phyloP scores from a whole-genome alignment of 2,113 vertebrate species.

The Leptobrachium ailaonicum region DNA sequence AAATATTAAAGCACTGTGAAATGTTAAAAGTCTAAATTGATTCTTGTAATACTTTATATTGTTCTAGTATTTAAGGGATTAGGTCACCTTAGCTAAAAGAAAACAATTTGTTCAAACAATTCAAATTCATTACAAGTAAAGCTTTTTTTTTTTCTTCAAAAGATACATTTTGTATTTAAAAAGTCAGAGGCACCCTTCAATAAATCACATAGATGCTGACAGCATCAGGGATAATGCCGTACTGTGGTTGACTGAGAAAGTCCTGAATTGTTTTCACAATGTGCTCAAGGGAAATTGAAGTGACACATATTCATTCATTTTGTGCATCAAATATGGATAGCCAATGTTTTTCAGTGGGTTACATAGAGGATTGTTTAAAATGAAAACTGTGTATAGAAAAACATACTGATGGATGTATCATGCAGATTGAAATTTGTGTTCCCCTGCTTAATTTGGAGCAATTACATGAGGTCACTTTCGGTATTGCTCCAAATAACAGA shows the following conservation, averaged over 20 bases:
- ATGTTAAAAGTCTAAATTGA: not conserved
- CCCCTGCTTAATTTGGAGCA: not conserved
- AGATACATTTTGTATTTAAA: slow-evolving; percentile 20
- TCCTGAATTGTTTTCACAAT: slow-evolving; percentile 11
- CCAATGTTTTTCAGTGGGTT: not conserved
- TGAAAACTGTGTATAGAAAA: not conserved
- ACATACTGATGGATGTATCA: not conserved
- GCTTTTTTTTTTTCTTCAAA: not conserved
- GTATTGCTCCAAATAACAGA: not conserved
- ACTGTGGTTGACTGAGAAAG: slow-evolving; percentile 22
- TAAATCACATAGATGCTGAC: slow-evolving; percentile 15
- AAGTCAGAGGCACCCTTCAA: slow-evolving; percentile 18
- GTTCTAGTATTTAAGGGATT: not conserved
- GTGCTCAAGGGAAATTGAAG: slow-evolving; percentile 27
- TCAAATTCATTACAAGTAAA: slow-evolving; percentile 3
- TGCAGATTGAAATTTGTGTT: not conserved
- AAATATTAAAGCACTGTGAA: too few species aligned
- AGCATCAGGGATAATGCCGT: slow-evolving; percentile 15
- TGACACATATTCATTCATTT: slow-evolving; percentile 29
- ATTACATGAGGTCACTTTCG: not conserved
- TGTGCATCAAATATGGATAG: slow-evolving; percentile 3
- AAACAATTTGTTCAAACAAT: not conserved
- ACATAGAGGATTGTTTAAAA: not conserved
- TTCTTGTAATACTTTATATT: not conserved
- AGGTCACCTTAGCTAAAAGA: not conserved